A percentile compares a stretch with the other conserved stretches of the same genome.
phyloP scores from a whole-genome alignment of 2,113 vertebrate genomes.

The Sus scrofa region T2T-Sscrofa CM000824.6:155994001-155994500 shows the following conservation, averaged over 20 bases:
- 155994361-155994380: background rate
- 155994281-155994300: slow-evolving; percentile 22
- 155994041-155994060: background rate
- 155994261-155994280: background rate
- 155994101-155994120: background rate
- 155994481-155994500: background rate
- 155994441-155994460: background rate
- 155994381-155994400: slow-evolving; percentile 28
- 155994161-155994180: slow-evolving; percentile 96
- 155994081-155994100: background rate
- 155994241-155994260: slow-evolving; percentile 8
- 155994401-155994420: background rate
- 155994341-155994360: background rate
- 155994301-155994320: background rate
- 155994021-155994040: slow-evolving; percentile 26
- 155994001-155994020: slow-evolving; percentile 6
- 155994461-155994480: background rate
- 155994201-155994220: slow-evolving; percentile 99
- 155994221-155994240: slow-evolving; percentile 86
- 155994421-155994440: background rate
- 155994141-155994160: slow-evolving; percentile 93
- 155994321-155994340: background rate
- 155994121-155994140: background rate
- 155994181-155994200: slow-evolving; percentile 98
- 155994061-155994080: background rate